A percentile compares a stretch with the other conserved stretches of the same genome.
Conservation (phyloP, 2,113 vertebrate genomes). For the Atherinomorus stipes region DNA sequence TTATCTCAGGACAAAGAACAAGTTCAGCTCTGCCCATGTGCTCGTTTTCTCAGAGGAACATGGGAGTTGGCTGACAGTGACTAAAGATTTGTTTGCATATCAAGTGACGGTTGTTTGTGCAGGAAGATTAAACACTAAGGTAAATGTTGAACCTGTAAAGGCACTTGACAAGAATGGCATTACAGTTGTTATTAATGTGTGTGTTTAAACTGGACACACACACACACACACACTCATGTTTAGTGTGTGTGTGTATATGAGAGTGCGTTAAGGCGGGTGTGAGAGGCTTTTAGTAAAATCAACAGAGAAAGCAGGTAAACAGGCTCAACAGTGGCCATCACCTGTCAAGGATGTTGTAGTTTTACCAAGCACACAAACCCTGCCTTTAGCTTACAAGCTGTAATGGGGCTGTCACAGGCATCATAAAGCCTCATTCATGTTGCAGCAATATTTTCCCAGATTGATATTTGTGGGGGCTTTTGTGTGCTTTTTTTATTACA, state of each 20-base stretch:
- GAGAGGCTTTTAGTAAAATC: conserved; percentile 80
- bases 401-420: conserved; percentile 31
- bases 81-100: conserved; percentile 72
- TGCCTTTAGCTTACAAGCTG: conserved; percentile 36
- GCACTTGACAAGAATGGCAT: conserved; percentile 71
- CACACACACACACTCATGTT: conserved; percentile 63
- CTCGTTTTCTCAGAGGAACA: conserved; percentile 30
- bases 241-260: conserved; percentile 18
- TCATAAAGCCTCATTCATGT: conserved; percentile 4
- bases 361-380: conserved; percentile 36
- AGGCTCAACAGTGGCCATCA: conserved; percentile 64
- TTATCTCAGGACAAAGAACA: conserved; percentile 16
- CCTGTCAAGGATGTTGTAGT: conserved; percentile 67
- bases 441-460: neutral
- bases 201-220: conserved; percentile 74
- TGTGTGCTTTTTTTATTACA: too few relatives aligned
- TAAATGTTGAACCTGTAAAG: conserved; percentile 73
- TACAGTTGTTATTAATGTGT: conserved; percentile 80
- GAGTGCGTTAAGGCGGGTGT: conserved; percentile 68
- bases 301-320: conserved; percentile 78
- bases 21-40: conserved; percentile 29
- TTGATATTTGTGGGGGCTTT: too few relatives aligned
- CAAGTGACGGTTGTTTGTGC: conserved; percentile 65
- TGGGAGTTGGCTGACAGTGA: conserved; percentile 59
- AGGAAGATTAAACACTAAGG: conserved; percentile 74